Evolutionary conservation across 2,797 vertebrate species (phyloP), one percentile per base, ranked within the genome.

Genomic region (Enteromius fasciolatus): DNA sequence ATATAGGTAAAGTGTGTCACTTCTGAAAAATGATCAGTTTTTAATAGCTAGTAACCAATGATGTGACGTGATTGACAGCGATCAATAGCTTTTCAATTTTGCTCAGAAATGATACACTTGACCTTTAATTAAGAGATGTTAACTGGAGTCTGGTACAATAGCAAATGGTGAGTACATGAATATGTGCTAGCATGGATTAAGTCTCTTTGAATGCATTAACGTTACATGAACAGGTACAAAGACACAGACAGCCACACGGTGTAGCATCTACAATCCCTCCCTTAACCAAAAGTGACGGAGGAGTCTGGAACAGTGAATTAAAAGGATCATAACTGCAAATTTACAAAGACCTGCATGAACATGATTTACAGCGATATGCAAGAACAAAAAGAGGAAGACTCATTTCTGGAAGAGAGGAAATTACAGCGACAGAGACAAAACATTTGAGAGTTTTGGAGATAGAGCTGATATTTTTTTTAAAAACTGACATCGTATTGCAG

Each of bases 111-210:
- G 0, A 28, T 36, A 82, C 70, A 11, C 33, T 36, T 52, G 20
- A 44, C 44, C 59, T 66, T 63, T 75, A 66, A 48, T 75, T 66
- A 31, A 69, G 46, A 79, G 64, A 68, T 25, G 77, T 54, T 59
- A 31, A 31, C 46, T 25, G 14, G 74, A 83, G 73, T 66, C 74
- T 77, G 64, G 50, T 82, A 76, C 33, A 76, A 50, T 46, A 33
- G 50, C 76, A 66, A 64, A 61, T 44, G 59, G 44, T 86, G 25
- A 81, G 73, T 57, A 77, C 76, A 67, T 80, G 68, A 68, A 75
- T 57, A 54, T 59, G 33, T 23, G 70, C 18, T 39, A 25, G 33
- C 52, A 76, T 77, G 59, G 76, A 74, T 82, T 20, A 74, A 14
- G 36, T 23, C 39, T 68, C 28, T 69, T 76, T 52, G 23, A n/a